Evolutionary conservation across 2,888 invertebrate species (phyloP).

Genomic region (Idaea straminata): DNA sequence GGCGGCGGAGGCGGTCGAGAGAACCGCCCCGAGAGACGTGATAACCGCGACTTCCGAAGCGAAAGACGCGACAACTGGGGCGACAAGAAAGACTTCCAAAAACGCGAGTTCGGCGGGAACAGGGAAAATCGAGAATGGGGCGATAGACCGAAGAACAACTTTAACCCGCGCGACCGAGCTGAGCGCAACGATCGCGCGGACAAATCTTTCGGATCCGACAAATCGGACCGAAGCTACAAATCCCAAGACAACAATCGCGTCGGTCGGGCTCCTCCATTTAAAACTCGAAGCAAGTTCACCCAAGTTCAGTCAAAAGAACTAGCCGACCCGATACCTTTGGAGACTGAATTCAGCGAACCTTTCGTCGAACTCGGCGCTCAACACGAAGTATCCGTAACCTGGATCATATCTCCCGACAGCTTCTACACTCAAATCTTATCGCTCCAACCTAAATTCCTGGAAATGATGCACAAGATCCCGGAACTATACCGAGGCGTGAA

Average conservation of each 20-base stretch:
- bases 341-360: conserved; percentile 69
- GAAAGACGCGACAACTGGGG: conserved; percentile 28
- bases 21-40: conserved; percentile 28
- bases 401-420: conserved; percentile 87
- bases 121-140: conserved; percentile 32
- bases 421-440: conserved; percentile 83
- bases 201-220: conserved; percentile 54
- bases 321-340: conserved; percentile 68
- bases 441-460: conserved; percentile 78
- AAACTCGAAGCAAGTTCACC: conserved; percentile 54
- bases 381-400: conserved; percentile 83
- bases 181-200: conserved; percentile 37
- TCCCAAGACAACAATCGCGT: conserved; percentile 48
- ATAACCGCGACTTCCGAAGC: conserved; percentile 19
- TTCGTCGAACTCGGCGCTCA: conserved; percentile 73
- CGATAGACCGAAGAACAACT: conserved; percentile 54
- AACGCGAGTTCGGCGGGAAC: conserved; percentile 37
- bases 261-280: conserved; percentile 55
- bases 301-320: conserved; percentile 61
- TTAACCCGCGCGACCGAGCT: conserved; percentile 61
- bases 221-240: conserved; percentile 54
- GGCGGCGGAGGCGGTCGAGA: conserved; percentile 31
- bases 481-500: conserved; percentile 81
- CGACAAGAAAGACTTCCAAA: conserved; percentile 40
- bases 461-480: conserved; percentile 87